Conservation (phyloP, 2,113 vertebrate species). For the Boulengeromyrus knoepffleri region DNA sequence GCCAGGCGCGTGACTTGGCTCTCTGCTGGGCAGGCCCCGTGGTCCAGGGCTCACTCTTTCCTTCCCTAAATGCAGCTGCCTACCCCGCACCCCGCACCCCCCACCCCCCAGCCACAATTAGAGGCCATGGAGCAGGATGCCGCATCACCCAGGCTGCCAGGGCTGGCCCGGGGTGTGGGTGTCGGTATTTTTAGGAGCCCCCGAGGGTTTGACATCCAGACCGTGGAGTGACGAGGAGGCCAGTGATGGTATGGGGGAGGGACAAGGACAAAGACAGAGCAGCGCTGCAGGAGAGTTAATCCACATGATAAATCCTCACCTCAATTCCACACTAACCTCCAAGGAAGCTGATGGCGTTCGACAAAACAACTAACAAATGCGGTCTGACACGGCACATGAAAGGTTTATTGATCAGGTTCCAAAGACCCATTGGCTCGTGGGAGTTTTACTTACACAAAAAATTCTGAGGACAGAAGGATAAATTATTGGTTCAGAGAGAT, state of each 20-base stretch:
- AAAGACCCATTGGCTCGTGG: background rate
- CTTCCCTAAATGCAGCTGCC: constrained; percentile 20
- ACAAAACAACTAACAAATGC: background rate
- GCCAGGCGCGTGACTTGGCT: constrained; percentile 41
- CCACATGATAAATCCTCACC: background rate
- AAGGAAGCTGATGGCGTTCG: background rate
- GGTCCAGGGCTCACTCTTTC: constrained; percentile 37
- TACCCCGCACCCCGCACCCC: constrained; percentile 25
- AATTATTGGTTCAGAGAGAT: no score
- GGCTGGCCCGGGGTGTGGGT: constrained; percentile 28
- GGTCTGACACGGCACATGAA: background rate
- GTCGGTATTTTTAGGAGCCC: constrained; percentile 34
- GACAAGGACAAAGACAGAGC: background rate
- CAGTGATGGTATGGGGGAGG: background rate
- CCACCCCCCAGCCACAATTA: constrained; percentile 48
- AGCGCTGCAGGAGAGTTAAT: background rate
- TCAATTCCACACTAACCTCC: background rate
- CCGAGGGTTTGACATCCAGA: constrained; percentile 29
- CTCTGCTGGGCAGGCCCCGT: constrained; percentile 28
- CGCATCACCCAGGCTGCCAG: constrained; percentile 45
- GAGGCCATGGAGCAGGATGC: constrained; percentile 25
- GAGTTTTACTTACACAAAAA: no score
- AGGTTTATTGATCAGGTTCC: background rate
- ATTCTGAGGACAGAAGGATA: no score
- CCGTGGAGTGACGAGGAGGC: background rate